Percentiles rank a stretch among this genome's conserved stretches.
phyloP scores from a whole-genome alignment of 2,797 vertebrate genomes.

The Jordanella pulchra region DNA sequence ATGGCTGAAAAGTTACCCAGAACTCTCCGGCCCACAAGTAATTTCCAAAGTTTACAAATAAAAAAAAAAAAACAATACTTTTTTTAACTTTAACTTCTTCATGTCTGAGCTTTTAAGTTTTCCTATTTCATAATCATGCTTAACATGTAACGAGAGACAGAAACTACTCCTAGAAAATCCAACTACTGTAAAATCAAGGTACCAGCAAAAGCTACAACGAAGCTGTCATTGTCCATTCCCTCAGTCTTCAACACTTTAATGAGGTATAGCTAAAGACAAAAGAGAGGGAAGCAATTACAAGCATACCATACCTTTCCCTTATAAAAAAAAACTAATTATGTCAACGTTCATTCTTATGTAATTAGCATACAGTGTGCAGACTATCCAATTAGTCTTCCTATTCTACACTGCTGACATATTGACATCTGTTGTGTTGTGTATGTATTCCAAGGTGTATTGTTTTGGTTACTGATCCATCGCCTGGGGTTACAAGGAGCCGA shows the following conservation, averaged over 20 bases:
- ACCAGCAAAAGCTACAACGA: constrained; percentile 35
- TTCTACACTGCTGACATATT: constrained; percentile 51
- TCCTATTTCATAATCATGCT: constrained; percentile 19
- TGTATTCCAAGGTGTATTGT: constrained; percentile 32
- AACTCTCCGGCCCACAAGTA: not conserved
- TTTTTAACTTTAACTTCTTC: constrained; percentile 10
- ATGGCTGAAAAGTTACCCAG: not conserved
- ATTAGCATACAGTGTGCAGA: constrained; percentile 71
- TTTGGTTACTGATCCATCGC: constrained; percentile 14
- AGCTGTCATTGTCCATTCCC: constrained; percentile 39
- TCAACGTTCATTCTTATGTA: constrained; percentile 65
- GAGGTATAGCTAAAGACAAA: constrained; percentile 65
- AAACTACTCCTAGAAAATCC: constrained; percentile 11
- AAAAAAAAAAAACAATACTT: not conserved
- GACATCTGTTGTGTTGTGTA: constrained; percentile 28
- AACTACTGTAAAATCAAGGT: constrained; percentile 50
- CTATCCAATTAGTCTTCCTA: constrained; percentile 66
- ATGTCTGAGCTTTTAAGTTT: constrained; percentile 19
- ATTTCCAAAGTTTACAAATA: not conserved
- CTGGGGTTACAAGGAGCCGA: constrained; percentile 16
- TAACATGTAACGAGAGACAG: constrained; percentile 20
- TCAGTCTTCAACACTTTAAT: constrained; percentile 48
- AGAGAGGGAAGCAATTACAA: constrained; percentile 70
- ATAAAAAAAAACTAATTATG: constrained; percentile 65
- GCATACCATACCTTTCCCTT: constrained; percentile 63